Percentiles rank a stretch among this genome's conserved stretches.
Evolutionary conservation across 1,140 invertebrate species (phyloP).

Genomic region (Papilio glaucus): DNA sequence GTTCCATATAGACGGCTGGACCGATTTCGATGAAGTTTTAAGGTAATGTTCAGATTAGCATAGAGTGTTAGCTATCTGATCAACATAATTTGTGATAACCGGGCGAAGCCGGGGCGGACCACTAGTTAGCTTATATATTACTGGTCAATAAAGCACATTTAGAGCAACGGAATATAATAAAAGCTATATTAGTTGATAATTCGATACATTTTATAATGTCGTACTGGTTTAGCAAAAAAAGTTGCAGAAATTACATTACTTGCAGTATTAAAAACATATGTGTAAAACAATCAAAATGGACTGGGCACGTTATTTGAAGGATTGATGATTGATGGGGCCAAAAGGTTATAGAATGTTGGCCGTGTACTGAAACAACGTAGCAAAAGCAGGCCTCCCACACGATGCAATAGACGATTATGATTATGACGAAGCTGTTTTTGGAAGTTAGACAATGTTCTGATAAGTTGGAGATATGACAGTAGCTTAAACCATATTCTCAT

Average conservation of each 20-base stretch:
- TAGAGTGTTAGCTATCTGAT: no score
- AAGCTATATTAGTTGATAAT: not conserved
- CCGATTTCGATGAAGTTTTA: no score
- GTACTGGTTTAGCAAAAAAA: no score
- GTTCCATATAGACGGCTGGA: no score
- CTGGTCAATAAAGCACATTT: not conserved
- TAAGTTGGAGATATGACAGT: not conserved
- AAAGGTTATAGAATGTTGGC: conserved; percentile 8
- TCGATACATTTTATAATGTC: not conserved
- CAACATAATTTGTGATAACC: no score
- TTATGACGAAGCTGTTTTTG: not conserved
- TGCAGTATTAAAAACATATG: no score
- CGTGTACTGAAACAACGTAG: not conserved
- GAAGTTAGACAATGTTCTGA: not conserved
- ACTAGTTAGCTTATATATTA: no score
- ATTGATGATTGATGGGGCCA: not conserved
- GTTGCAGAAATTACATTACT: no score
- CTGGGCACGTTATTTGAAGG: not conserved
- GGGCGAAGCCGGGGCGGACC: no score
- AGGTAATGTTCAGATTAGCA: no score
- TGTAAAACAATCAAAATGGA: no score
- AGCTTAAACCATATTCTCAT: not conserved
- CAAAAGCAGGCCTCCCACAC: not conserved
- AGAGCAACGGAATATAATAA: not conserved
- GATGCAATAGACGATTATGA: not conserved